Conservation (phyloP, 2,888 invertebrate species). For the Argynnis bischoffii region DNA sequence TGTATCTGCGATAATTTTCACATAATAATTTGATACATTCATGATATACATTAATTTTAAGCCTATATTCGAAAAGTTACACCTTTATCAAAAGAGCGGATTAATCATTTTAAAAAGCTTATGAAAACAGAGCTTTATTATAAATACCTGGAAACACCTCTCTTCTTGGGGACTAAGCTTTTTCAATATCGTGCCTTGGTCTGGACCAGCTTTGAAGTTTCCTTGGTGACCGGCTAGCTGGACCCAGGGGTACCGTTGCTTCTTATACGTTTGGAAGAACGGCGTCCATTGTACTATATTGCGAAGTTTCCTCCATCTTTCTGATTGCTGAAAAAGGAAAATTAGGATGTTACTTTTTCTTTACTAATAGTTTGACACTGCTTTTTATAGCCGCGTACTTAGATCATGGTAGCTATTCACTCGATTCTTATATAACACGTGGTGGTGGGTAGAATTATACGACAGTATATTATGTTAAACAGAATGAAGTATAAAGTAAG, state of each 20-base stretch:
- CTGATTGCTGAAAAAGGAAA: conserved; percentile 88
- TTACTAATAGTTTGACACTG: neutral
- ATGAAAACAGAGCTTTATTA: neutral
- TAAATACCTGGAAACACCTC: conserved; percentile 88
- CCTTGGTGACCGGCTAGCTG: conserved; percentile 98
- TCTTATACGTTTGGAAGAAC: conserved; percentile 98
- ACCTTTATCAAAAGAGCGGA: neutral
- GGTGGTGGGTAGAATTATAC: no score
- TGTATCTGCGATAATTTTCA: no score
- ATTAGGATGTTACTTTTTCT: neutral
- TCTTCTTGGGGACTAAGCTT: conserved; percentile 95
- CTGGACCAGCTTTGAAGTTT: conserved; percentile 96
- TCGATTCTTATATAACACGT: no score
- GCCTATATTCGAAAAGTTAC: no score
- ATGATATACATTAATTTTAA: no score
- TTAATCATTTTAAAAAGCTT: neutral
- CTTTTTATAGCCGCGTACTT: no score
- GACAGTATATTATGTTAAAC: no score
- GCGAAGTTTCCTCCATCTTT: conserved; percentile 94
- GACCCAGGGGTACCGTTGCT: conserved; percentile 97
- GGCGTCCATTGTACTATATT: conserved; percentile 98
- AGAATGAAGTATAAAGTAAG: no score
- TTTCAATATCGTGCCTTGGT: conserved; percentile 96
- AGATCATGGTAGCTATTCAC: no score
- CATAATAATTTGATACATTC: no score